phyloP scores from a whole-genome alignment of 2,113 vertebrate genomes.

The Gymnorhina tibicen region DNA sequence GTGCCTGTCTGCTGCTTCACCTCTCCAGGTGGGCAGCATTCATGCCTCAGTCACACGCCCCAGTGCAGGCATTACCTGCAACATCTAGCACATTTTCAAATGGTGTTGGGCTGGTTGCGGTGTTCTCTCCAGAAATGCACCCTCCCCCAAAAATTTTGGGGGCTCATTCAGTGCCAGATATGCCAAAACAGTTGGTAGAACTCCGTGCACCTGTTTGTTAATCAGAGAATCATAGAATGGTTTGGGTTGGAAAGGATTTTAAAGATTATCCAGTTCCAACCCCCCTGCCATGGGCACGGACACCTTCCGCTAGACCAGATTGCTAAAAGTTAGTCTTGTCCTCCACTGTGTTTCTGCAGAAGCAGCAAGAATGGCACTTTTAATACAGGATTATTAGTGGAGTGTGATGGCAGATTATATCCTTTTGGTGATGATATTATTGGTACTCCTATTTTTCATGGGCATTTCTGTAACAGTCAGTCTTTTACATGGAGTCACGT shows the following conservation, averaged over 20 bases:
- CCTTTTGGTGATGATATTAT: not conserved
- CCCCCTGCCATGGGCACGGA: not conserved
- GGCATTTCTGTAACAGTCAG: not conserved
- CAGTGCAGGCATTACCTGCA: not conserved
- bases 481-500: not conserved
- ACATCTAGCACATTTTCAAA: not conserved
- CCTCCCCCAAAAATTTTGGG: rapidly evolving
- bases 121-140: not conserved
- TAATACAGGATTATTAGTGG: not conserved
- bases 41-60: rapidly evolving
- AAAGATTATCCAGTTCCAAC: not conserved
- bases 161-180: rapidly evolving
- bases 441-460: not conserved
- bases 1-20: not conserved
- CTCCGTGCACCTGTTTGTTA: not conserved
- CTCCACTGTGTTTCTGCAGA: not conserved
- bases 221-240: not conserved
- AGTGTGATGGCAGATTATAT: not conserved
- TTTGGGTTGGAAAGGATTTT: not conserved
- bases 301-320: not conserved
- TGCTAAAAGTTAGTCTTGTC: not conserved
- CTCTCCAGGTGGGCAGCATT: rapidly evolving
- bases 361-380: not conserved
- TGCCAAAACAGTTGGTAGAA: not conserved
- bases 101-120: rapidly evolving